These are phyloP conservation scores for Rhinoderma darwinii DNA, from an alignment of 2,113 vertebrate genomes.

Conservation along the genomic window DNA sequence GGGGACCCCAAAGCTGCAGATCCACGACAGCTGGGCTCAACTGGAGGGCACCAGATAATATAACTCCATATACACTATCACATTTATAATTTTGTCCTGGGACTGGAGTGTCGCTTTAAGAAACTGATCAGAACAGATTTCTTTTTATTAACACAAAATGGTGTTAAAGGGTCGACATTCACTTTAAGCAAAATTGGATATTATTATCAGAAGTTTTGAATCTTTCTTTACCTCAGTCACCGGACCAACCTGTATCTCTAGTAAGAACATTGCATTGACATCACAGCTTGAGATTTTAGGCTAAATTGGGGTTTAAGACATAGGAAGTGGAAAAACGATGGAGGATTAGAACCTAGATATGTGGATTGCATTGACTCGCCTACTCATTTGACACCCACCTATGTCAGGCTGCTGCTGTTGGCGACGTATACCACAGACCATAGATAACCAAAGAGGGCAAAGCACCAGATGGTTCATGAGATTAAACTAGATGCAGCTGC, in stretches of 20 bases:
- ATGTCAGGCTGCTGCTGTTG: neutral
- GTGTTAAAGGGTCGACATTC: no score
- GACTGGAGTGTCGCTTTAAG: no score
- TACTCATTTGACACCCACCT: constrained; percentile 30
- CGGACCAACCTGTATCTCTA: neutral
- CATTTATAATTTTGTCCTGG: no score
- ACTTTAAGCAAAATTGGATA: no score
- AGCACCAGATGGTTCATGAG: neutral
- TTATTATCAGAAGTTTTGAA: neutral
- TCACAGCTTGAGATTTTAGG: neutral
- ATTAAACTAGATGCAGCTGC: constrained; percentile 40
- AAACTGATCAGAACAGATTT: no score
- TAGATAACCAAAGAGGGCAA: neutral
- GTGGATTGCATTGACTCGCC: neutral
- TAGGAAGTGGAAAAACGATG: constrained; percentile 39
- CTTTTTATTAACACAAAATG: no score
- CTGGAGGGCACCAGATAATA: no score
- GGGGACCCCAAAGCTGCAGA: no score
- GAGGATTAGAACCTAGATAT: neutral
- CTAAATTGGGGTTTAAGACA: neutral
- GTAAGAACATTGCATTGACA: neutral
- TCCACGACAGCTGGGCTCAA: no score
- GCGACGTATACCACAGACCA: neutral
- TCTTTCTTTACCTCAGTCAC: neutral
- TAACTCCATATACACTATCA: no score